Evolutionary conservation across 1,140 invertebrate genomes (phyloP).

Genomic region (Aculops lycopersici): DNA sequence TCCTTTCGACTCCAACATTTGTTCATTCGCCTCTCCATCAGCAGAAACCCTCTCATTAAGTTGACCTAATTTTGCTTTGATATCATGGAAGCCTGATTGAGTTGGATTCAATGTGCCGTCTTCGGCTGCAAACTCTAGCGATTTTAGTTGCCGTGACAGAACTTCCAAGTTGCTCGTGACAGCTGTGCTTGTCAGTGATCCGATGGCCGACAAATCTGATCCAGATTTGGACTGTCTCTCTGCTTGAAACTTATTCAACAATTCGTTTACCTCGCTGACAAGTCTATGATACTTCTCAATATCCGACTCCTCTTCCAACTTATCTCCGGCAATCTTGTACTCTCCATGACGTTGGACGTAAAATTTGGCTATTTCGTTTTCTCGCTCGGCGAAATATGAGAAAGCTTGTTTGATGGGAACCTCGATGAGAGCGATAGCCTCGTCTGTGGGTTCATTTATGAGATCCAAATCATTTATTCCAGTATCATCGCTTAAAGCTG

Average conservation of each 20-base stretch:
- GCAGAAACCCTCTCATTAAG: neutral
- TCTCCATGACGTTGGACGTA: neutral
- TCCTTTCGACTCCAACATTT: neutral
- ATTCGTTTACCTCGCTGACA: neutral
- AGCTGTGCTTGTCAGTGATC: neutral
- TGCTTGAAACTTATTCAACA: neutral
- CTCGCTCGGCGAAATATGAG: neutral
- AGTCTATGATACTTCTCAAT: neutral
- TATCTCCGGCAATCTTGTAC: neutral
- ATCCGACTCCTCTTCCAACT: neutral
- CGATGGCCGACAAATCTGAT: neutral
- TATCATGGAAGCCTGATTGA: neutral
- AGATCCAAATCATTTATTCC: neutral
- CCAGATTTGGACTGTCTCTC: neutral
- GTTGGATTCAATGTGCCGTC: neutral
- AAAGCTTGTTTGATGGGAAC: neutral
- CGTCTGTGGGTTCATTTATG: neutral
- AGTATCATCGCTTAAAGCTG: too few relatives aligned
- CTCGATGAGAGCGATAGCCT: conserved; percentile 2
- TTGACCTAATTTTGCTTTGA: neutral
- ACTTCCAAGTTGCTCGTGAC: neutral
- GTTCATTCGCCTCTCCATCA: neutral
- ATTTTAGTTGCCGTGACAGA: neutral
- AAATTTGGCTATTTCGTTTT: neutral
- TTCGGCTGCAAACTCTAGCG: neutral